A percentile compares a stretch with the other conserved stretches of the same genome.
These are phyloP conservation scores for Drosophila nr. perissopoda DNA, from an alignment of 2,888 invertebrate genomes.

Conservation along the genomic window DNA sequence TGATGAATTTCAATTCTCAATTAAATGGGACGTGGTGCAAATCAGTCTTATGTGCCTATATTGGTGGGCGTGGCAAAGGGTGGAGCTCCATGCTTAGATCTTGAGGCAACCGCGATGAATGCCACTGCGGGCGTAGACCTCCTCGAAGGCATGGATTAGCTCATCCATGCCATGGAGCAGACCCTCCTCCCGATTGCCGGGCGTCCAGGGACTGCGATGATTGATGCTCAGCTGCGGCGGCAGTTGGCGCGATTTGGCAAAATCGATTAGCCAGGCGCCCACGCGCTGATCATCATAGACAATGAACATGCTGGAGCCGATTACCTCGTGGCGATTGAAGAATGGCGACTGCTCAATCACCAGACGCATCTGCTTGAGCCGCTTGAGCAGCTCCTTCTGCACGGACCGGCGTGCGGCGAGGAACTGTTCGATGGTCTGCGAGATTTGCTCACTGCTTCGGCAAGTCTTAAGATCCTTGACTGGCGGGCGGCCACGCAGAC, in stretches of 20 bases:
- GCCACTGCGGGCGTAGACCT: slow-evolving; percentile 80
- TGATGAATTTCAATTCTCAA: slow-evolving; percentile 43
- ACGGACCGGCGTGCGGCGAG: slow-evolving; percentile 88
- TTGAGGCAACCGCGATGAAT: slow-evolving; percentile 76
- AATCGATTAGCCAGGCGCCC: slow-evolving; percentile 98
- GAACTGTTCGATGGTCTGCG: slow-evolving; percentile 90
- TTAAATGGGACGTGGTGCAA: slow-evolving; percentile 49
- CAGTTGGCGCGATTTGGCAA: slow-evolving; percentile 94
- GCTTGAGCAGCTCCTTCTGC: slow-evolving; percentile 89
- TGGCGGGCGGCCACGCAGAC: slow-evolving; percentile 92
- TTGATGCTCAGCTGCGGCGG: slow-evolving; percentile 89
- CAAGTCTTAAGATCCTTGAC: slow-evolving; percentile 95
- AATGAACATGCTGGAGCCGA: slow-evolving; percentile 97
- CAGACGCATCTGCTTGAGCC: slow-evolving; percentile 91
- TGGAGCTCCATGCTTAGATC: slow-evolving; percentile 58
- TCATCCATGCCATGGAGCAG: slow-evolving; percentile 96
- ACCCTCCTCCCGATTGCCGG: slow-evolving; percentile 99
- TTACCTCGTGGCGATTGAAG: slow-evolving; percentile 95
- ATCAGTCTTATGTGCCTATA: slow-evolving; percentile 63
- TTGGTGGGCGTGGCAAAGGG: slow-evolving; percentile 22
- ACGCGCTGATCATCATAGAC: slow-evolving; percentile 95
- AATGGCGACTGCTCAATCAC: slow-evolving; percentile 93
- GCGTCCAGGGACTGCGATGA: slow-evolving; percentile 93
- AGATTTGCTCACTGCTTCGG: slow-evolving; percentile 91
- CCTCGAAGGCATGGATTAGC: slow-evolving; percentile 90